Base-by-base conservation (phyloP, 2,113 vertebrate genomes). In the Pelusios castaneus region DNA sequence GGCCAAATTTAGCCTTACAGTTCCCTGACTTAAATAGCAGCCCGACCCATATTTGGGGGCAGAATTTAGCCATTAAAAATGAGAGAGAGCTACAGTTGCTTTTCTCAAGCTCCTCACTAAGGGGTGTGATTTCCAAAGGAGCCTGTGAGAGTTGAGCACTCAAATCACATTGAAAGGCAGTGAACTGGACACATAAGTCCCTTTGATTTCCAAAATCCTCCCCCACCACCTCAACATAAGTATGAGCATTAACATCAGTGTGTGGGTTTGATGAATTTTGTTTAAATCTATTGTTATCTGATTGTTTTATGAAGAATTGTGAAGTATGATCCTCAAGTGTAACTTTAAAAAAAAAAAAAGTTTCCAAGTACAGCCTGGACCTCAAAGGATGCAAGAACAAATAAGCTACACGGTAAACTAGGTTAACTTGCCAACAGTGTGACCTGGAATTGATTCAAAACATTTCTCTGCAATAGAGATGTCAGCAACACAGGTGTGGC, bases 341-440 rank as follows among this genome's bases (percentile, higher is more conserved):
- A 96, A 75, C 80, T 96, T 90, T 38, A 81, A n/a, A 94, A 79
- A 96, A 87, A 92, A 89, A 54, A 29, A 63, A 12, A 12, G 24
- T 24, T 43, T 83, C 55, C 83, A 60, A 91, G 84, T 91, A 80
- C 73, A 80, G 78, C 14, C 29, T 94, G 85, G 87, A 52, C 67
- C 95, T 96, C 90, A 95, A 95, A 96, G 76, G 63, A 93, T 43
- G 49, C 87, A 93, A 90, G 34, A 76, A 85, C 38, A 89, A 89
- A 94, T 90, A 86, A 75, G 41, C 41, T 91, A 95, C 85, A 88
- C 89, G 93, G 70, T 93, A 85, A 85, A 87, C 55, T 76, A 47
- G 47, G 47, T 47, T 47, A 47, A 47, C 67, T 43, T 88, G 91
- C 88, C 85, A 91, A 88, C 2, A 0, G 47, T 92, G 2, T 2